Evolutionary conservation across 2,113 vertebrate species (phyloP).

Genomic region (Lonchura striata): DNA sequence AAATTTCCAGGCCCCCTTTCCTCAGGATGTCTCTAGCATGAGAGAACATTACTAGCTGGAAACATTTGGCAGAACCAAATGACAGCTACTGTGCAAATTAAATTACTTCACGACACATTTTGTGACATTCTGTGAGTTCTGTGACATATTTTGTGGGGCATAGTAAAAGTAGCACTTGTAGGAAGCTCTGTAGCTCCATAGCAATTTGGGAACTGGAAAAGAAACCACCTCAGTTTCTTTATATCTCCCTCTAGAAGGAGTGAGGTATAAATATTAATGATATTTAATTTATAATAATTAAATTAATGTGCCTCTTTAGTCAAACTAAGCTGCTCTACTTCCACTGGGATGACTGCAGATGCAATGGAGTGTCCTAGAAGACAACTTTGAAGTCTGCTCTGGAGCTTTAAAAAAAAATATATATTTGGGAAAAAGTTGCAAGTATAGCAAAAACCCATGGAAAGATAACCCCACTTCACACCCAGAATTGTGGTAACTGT

Average conservation of each 20-base stretch:
- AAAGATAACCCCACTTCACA: background rate
- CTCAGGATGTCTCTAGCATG: background rate
- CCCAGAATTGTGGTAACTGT: background rate
- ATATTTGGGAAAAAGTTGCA: background rate
- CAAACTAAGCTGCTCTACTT: background rate
- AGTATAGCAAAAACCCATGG: background rate
- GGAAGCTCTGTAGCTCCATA: background rate
- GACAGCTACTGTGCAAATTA: background rate
- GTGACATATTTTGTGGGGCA: background rate
- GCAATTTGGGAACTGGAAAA: background rate
- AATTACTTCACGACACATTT: background rate
- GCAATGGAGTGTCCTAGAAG: background rate
- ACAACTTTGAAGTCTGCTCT: background rate
- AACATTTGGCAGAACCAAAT: background rate
- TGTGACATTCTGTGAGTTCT: background rate
- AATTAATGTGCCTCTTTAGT: background rate
- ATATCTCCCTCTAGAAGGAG: background rate
- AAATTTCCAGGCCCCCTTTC: background rate
- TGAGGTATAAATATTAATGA: background rate
- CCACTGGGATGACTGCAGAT: background rate
- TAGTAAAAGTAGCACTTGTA: background rate
- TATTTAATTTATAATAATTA: background rate
- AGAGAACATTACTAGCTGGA: background rate
- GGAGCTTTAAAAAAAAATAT: background rate
- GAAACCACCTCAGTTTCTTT: background rate